Percentiles rank a stretch among this genome's conserved stretches.
phyloP scores from a whole-genome alignment of 1,140 invertebrate species.

The Conus betulinus region DNA sequence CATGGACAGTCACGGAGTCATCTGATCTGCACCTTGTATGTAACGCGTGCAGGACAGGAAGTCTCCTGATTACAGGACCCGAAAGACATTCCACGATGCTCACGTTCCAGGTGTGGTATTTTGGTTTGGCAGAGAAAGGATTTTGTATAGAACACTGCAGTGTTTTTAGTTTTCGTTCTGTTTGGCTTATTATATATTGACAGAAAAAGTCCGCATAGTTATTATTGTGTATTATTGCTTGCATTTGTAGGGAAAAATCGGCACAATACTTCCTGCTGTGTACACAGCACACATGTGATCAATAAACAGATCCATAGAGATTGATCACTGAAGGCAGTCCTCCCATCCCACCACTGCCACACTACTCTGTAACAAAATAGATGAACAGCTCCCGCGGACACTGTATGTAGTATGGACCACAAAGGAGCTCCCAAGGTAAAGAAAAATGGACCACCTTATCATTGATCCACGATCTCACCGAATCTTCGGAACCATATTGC shows the following conservation, averaged over 20 bases:
- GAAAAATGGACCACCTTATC: not conserved
- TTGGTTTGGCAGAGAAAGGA: too few species aligned
- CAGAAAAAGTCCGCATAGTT: not conserved
- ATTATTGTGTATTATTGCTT: not conserved
- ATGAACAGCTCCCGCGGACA: not conserved
- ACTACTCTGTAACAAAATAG: not conserved
- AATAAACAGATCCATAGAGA: not conserved
- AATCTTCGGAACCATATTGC: not conserved
- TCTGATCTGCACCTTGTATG: not conserved
- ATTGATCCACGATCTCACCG: not conserved
- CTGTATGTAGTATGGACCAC: not conserved
- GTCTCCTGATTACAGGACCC: not conserved
- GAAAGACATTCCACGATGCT: not conserved
- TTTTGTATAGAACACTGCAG: not conserved
- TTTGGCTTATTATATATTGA: not conserved
- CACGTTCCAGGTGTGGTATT: not conserved
- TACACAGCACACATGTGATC: not conserved
- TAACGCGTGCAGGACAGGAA: not conserved
- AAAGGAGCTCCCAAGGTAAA: not conserved
- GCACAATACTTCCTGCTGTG: not conserved
- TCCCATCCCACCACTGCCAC: constrained; percentile 9
- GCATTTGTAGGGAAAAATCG: not conserved
- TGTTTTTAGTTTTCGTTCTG: not conserved
- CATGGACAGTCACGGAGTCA: not conserved
- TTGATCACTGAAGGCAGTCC: not conserved